Percentiles rank a stretch among this genome's conserved stretches.
phyloP scores from a whole-genome alignment of 2,888 invertebrate genomes.

The Seira sanloemensis region DNA sequence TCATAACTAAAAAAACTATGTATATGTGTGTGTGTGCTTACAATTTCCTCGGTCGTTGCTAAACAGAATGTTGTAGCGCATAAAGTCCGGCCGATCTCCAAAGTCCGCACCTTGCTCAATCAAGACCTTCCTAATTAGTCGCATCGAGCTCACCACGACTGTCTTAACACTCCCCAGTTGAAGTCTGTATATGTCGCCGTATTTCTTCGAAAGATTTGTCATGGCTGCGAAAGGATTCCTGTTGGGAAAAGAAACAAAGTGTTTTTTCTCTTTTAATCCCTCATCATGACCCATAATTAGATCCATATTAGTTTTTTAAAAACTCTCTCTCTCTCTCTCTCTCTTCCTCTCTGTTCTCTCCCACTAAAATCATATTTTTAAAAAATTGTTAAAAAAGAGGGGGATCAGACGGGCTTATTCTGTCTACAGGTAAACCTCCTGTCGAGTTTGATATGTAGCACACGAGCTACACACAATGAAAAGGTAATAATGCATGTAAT shows the following conservation, averaged over 20 bases:
- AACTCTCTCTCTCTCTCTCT: too few species aligned
- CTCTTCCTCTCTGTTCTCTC: neutral
- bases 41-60: conserved; percentile 91
- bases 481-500: neutral
- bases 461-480: conserved; percentile 21
- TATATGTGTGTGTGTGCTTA: too few species aligned
- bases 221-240: conserved; percentile 71
- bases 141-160: conserved; percentile 71
- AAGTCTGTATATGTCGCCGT: conserved; percentile 72
- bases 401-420: conserved; percentile 43
- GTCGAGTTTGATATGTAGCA: conserved; percentile 21
- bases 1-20: too few species aligned
- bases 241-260: conserved; percentile 37
- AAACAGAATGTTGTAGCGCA: conserved; percentile 87
- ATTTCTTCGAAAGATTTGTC: conserved; percentile 68
- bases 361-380: too few species aligned
- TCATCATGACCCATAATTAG: conserved; percentile 32
- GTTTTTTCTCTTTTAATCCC: conserved; percentile 31
- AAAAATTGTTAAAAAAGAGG: conserved; percentile 19
- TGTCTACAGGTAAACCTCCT: conserved; percentile 16
- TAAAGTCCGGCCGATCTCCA: conserved; percentile 88
- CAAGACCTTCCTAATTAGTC: conserved; percentile 70
- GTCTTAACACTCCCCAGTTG: conserved; percentile 70
- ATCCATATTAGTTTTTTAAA: neutral
- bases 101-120: conserved; percentile 83